These are phyloP conservation scores for Ischnura elegans DNA, from an alignment of 2,888 invertebrate genomes.

Conservation along the genomic window DNA sequence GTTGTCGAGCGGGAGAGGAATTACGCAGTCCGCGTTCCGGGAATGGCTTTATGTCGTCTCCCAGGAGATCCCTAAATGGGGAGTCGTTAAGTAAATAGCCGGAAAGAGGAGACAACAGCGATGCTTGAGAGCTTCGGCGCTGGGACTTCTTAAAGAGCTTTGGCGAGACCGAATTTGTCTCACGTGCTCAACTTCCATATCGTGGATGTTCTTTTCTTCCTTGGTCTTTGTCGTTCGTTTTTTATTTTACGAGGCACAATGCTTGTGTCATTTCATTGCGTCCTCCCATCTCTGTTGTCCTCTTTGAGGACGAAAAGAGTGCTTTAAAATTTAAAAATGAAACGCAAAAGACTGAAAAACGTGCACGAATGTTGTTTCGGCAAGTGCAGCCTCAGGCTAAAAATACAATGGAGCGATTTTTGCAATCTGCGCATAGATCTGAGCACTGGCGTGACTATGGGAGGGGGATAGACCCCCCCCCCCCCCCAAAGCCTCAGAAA, in stretches of 20 bases:
- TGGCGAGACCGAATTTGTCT: neutral
- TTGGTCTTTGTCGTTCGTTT: neutral
- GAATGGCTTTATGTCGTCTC: neutral
- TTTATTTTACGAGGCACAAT: neutral
- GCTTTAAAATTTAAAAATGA: neutral
- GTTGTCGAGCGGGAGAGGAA: neutral
- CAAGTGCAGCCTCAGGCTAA: no score
- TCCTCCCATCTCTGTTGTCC: neutral
- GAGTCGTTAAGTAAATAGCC: conserved; percentile 28
- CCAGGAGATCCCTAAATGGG: neutral
- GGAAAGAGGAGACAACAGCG: neutral
- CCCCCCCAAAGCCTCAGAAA: no score
- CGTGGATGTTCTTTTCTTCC: neutral
- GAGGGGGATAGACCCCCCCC: no score
- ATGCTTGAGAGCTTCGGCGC: neutral
- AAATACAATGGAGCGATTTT: no score
- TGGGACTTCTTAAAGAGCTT: neutral
- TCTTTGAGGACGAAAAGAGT: no score
- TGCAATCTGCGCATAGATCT: no score
- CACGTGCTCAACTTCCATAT: neutral
- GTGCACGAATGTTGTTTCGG: no score
- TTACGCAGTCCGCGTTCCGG: neutral
- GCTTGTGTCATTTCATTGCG: neutral
- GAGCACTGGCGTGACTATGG: no score
- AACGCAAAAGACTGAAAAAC: no score